phyloP scores from a whole-genome alignment of 1,140 invertebrate species.

The Vanessa atalanta region DNA sequence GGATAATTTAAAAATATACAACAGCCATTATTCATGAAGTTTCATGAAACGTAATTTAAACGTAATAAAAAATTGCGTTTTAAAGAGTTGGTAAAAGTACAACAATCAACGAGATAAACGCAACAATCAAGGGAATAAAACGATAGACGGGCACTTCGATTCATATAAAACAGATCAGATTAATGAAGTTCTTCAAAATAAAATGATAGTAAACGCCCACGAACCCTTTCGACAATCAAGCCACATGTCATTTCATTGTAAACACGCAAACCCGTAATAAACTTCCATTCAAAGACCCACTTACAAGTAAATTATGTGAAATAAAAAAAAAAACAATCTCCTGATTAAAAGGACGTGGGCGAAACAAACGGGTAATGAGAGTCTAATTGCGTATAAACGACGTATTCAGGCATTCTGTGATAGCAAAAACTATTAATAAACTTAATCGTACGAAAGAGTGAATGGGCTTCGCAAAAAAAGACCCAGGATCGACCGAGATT shows the following conservation, averaged over 20 bases:
- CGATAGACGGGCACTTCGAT: not conserved
- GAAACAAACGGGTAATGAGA: constrained; percentile 68
- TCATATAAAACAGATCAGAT: constrained; percentile 30
- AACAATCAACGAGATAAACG: not conserved
- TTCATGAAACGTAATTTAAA: no score
- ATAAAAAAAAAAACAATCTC: constrained; percentile 44
- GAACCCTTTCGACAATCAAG: constrained; percentile 29
- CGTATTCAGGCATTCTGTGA: constrained; percentile 60
- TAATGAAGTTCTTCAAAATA: constrained; percentile 29
- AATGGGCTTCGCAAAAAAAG: constrained; percentile 42
- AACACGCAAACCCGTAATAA: constrained; percentile 51
- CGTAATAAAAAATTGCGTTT: no score
- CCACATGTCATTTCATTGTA: constrained; percentile 45
- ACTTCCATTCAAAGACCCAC: constrained; percentile 52
- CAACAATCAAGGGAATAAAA: not conserved
- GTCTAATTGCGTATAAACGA: constrained; percentile 70
- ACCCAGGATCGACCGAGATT: constrained; percentile 9
- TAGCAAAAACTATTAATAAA: constrained; percentile 64
- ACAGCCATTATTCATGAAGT: no score
- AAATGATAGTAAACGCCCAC: constrained; percentile 31
- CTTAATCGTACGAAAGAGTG: constrained; percentile 46
- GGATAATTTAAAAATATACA: no score
- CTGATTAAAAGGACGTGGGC: constrained; percentile 61
- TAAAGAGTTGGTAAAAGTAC: not conserved
- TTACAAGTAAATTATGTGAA: constrained; percentile 59